Percentiles rank a stretch among this genome's conserved stretches.
Conservation (phyloP, 2,888 invertebrate species). For the Dynastes hyllus region DNA sequence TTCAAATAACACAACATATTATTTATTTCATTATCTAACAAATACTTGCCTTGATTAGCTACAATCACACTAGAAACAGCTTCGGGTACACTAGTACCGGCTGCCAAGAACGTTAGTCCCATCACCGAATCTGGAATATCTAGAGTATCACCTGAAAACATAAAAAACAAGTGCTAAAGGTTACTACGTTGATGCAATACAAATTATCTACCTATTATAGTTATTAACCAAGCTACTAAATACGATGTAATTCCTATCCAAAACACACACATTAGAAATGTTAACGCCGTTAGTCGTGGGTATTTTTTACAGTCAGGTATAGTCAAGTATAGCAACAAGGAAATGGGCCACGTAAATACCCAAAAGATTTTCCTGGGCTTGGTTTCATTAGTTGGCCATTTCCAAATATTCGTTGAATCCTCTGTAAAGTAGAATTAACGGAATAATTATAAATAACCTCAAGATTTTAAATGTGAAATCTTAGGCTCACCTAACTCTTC, state of each 20-base stretch:
- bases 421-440: constrained; percentile 60
- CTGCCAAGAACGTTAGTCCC: constrained; percentile 88
- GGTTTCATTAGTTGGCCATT: constrained; percentile 75
- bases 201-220: constrained; percentile 79
- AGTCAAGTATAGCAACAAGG: constrained; percentile 80
- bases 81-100: constrained; percentile 91
- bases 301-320: constrained; percentile 84
- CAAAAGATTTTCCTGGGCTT: constrained; percentile 72
- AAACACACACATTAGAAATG: constrained; percentile 85
- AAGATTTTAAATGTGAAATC: neutral
- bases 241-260: constrained; percentile 90
- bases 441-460: constrained; percentile 1
- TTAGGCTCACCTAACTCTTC: constrained; percentile 67
- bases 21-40: too few species aligned
- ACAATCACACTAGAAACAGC: constrained; percentile 90
- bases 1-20: too few species aligned
- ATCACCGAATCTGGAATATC: constrained; percentile 89
- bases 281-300: constrained; percentile 77
- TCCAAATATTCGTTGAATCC: constrained; percentile 72
- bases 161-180: constrained; percentile 2
- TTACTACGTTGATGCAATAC: neutral
- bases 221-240: constrained; percentile 90
- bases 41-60: constrained; percentile 80
- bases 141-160: constrained; percentile 81
- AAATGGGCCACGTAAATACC: constrained; percentile 84